Conservation (phyloP, 30 jellyfish, hydroid and myxozoan species). For the Pelagia noctiluca region DNA sequence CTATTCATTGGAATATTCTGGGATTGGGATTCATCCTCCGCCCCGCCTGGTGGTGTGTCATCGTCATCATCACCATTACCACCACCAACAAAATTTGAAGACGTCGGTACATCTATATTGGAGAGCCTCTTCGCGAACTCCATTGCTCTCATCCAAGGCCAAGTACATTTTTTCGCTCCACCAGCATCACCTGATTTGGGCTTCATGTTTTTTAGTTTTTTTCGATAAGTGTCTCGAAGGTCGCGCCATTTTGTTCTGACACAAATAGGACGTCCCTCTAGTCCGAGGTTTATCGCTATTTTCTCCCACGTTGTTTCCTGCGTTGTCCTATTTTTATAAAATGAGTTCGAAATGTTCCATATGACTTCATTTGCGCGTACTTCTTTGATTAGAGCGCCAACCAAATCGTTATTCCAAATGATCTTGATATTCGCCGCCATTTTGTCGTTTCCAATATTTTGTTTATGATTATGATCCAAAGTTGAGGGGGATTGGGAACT, state of each 20-base stretch:
- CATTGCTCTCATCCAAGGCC: slow-evolving; percentile 55
- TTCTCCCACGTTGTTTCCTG: neutral
- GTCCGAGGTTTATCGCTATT: slow-evolving; percentile 7
- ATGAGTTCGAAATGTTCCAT: too few relatives aligned
- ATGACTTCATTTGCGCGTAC: slow-evolving; percentile 15
- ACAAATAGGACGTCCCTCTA: slow-evolving; percentile 39
- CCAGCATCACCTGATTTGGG: slow-evolving; percentile 60
- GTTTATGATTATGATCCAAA: too few relatives aligned
- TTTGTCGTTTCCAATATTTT: too few relatives aligned
- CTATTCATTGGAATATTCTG: too few relatives aligned
- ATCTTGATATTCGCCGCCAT: too few relatives aligned
- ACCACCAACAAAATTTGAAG: slow-evolving; percentile 10
- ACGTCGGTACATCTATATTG: slow-evolving; percentile 9
- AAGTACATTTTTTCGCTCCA: slow-evolving; percentile 13
- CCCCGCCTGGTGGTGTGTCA: slow-evolving; percentile 9
- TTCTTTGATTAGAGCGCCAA: neutral
- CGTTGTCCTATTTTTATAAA: too few relatives aligned
- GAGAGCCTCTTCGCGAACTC: slow-evolving; percentile 13
- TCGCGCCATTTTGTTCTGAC: slow-evolving; percentile 42
- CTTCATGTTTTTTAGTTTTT: neutral
- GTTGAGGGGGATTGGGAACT: too few relatives aligned
- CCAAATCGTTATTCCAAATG: slow-evolving; percentile 16
- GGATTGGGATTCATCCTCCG: too few relatives aligned
- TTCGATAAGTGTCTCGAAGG: slow-evolving; percentile 37
- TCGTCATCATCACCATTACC: slow-evolving; percentile 3